Evolutionary conservation across 2,797 vertebrate genomes (phyloP), one percentile per base, ranked within the genome.

Genomic region (Gambelia wislizenii): DNA sequence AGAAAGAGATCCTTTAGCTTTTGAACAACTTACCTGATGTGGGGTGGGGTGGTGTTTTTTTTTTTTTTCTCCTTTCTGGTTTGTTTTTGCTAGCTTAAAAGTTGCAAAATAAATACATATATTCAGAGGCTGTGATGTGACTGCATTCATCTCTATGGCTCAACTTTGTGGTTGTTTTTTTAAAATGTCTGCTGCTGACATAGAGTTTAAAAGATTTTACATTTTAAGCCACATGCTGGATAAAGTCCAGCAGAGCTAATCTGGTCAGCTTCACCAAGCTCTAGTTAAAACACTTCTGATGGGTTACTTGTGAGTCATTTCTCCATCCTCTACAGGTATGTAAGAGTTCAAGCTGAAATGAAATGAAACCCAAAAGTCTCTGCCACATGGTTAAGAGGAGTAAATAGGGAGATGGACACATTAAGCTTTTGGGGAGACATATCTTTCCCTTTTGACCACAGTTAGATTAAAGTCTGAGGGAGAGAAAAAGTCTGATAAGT

Each of bases 391-490:
- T 2, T 59, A 93, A 90, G 92, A 92, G 92, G 93, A 78, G 56
- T 90, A 81, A 87, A 91, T 87, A 92, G 79, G 16, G 36, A 89
- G 86, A 89, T 90, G 89, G 89, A 93, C 90, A 91, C 90, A 90
- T 93, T 95, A 87, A 90, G 91, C 89, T 0, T 56, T 42, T 59
- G 20, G 56, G 25, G 13, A 22, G 52, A 12, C 74, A 89, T 93
- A 93, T 95, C 95, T 90, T 94, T 96, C 93, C 91, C 92, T 93
- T 95, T 95, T 95, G 94, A 93, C 95, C 94, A 93, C 84, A 33
- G 0, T 86, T 91, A 95, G 92, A 92, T 94, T 95, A 92, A 94
- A 95, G 95, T 93, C 91, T 93, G 92, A 94, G 94, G 93, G 91
- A 94, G 1, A 47, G 94, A 92, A 33, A 69, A 33, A 33, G 92